These are phyloP conservation scores for Melipona bicolor DNA, from an alignment of 2,888 invertebrate species.

Conservation along the genomic window DNA sequence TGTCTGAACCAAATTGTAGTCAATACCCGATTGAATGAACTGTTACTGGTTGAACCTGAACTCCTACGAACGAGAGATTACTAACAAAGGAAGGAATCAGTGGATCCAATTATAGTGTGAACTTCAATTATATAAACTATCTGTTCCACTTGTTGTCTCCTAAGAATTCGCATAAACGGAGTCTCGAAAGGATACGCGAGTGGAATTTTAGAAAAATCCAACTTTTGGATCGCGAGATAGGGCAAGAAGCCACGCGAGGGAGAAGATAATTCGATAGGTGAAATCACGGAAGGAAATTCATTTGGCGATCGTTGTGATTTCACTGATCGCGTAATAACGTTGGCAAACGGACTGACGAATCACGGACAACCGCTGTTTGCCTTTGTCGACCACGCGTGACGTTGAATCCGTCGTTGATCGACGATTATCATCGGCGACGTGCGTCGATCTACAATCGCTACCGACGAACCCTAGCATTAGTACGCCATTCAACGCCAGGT, in stretches of 20 bases:
- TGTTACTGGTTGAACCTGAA: too few species aligned
- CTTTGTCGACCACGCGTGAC: conserved; percentile 58
- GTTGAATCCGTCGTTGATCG: conserved; percentile 68
- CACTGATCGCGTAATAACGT: conserved; percentile 46
- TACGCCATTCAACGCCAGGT: conserved; percentile 55
- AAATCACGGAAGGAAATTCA: conserved; percentile 33
- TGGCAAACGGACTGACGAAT: conserved; percentile 57
- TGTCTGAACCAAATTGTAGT: too few species aligned
- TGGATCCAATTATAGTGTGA: too few species aligned
- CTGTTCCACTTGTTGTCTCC: too few species aligned
- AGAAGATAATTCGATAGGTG: neutral
- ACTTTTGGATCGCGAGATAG: neutral
- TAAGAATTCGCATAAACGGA: too few species aligned
- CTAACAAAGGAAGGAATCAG: too few species aligned
- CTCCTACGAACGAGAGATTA: too few species aligned
- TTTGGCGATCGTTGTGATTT: conserved; percentile 38
- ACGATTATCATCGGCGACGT: conserved; percentile 66
- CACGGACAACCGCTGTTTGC: conserved; percentile 60
- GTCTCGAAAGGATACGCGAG: too few species aligned
- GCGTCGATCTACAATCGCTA: conserved; percentile 62
- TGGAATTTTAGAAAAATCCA: conserved; percentile 2
- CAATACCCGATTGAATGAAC: too few species aligned
- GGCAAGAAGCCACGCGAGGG: too few species aligned
- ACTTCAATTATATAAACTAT: too few species aligned
- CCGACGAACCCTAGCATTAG: conserved; percentile 65